These are phyloP conservation scores for Phenganax stokvisi DNA, from an alignment of 92 coral and sea anemone species.

Conservation along the genomic window DNA sequence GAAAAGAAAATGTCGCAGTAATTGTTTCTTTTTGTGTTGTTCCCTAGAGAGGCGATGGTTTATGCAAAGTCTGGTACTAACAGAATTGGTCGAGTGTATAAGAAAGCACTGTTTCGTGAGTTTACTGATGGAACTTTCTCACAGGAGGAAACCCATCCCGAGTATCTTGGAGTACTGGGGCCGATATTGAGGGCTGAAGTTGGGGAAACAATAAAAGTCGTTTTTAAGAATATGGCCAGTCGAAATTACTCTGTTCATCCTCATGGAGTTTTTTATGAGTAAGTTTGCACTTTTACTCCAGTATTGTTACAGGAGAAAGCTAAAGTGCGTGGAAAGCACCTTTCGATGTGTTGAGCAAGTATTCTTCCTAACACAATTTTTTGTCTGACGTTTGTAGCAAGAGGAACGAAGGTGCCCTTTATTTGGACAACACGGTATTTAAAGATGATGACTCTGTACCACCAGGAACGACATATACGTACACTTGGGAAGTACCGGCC, in stretches of 20 bases:
- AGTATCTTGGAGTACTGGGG: constrained; percentile 75
- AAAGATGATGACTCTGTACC: constrained; percentile 52
- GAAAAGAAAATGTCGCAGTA: too few relatives aligned
- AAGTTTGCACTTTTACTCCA: background rate
- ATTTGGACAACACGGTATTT: constrained; percentile 55
- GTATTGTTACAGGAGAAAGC: too few relatives aligned
- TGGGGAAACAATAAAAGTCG: constrained; percentile 79
- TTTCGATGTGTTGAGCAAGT: too few relatives aligned
- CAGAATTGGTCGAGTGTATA: constrained; percentile 71
- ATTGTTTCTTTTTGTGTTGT: too few relatives aligned
- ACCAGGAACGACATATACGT: constrained; percentile 54
- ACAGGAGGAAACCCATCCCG: constrained; percentile 37
- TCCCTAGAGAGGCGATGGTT: constrained; percentile 45
- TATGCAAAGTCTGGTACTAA: constrained; percentile 46
- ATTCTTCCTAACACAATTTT: background rate
- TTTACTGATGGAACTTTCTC: constrained; percentile 55
- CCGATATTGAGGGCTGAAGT: constrained; percentile 87
- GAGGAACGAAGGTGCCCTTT: constrained; percentile 72
- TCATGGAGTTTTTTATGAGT: constrained; percentile 77
- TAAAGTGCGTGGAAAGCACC: too few relatives aligned
- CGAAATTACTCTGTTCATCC: constrained; percentile 76
- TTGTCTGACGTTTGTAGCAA: constrained; percentile 43
- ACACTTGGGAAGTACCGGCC: constrained; percentile 75
- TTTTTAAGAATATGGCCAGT: constrained; percentile 65
- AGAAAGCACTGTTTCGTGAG: constrained; percentile 74